Base-by-base conservation (phyloP, 2,888 invertebrate genomes). In the Cheilosia scutellata region DNA sequence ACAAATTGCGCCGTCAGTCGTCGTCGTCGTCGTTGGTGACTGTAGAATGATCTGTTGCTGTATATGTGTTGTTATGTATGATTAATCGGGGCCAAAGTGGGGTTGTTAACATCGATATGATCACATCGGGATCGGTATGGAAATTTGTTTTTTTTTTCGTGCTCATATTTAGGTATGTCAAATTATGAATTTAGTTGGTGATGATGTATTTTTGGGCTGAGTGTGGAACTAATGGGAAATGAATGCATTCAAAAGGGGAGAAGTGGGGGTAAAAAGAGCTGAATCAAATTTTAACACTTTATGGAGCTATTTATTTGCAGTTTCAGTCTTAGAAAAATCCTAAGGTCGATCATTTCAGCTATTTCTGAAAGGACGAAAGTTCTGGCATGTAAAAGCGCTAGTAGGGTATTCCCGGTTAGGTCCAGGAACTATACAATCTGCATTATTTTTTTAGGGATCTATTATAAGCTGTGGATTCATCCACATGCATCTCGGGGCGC, bases 11-110 rank as follows among this genome's bases (percentile, higher is more conserved):
- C 31, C 58, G 51, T 20, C 20, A 20, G 20, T 20, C 20, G 20
- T 20, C 20, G 20, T 29, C 44, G 37, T 11, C 33, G 33, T 11
- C 37, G 31, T 27, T 57, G 40, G 62, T 42, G 20, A 29, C 44
- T 53, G 11, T 71, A 1, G 55, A 63, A 25, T 6, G 20, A 33
- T 44, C n/a, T 13, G 57, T 33, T 40, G 37, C 49, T 62, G 20
- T 71, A 44, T 47, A 2, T 20, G 31, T 47, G 4, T 66, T 37
- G 27, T 77, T 60, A 37, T 55, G 49, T 72, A 51, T 82, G 71
- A 74, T 74, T 63, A 68, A 74, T 78, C 68, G 68, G 51, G 63
- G 37, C 25, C 68, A 74, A 68, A 49, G 40, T 74, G 74, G 63
- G 63, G 66, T 78, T 78, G 72, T 68, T 83, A 33, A 74, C 78